A percentile compares a stretch with the other conserved stretches of the same genome.
Conservation (phyloP, 2,888 invertebrate genomes). For the Platycheirus albimanus region DNA sequence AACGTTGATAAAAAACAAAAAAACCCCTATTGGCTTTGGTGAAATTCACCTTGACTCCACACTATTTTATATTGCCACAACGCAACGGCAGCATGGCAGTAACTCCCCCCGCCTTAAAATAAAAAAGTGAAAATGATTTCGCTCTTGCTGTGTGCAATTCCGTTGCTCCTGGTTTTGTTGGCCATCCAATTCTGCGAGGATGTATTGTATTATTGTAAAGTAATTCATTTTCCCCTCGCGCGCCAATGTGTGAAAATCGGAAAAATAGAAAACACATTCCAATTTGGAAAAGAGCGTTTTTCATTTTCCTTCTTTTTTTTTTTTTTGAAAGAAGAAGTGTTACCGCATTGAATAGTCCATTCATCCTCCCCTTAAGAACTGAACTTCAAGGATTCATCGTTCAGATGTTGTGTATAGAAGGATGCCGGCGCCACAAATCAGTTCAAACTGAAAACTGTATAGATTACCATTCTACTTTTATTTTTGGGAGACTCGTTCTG, state of each 20-base stretch:
- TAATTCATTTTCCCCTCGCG: constrained; percentile 62
- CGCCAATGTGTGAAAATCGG: constrained; percentile 36
- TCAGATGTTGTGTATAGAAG: not conserved
- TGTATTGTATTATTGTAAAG: constrained; percentile 65
- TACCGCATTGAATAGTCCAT: constrained; percentile 30
- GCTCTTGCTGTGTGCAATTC: constrained; percentile 17
- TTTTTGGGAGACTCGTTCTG: not conserved
- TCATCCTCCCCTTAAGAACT: constrained; percentile 1
- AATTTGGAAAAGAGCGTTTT: constrained; percentile 66
- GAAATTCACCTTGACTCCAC: not conserved
- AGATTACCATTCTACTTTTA: constrained; percentile 37
- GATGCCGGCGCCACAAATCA: constrained; percentile 43
- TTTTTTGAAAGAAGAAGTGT: constrained; percentile 54
- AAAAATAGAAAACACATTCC: constrained; percentile 66
- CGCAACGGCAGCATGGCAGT: too few species aligned
- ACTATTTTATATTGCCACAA: not conserved
- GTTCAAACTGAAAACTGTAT: constrained; percentile 57
- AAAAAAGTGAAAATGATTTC: constrained; percentile 35
- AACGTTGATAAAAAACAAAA: too few species aligned
- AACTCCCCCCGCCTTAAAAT: constrained; percentile 22
- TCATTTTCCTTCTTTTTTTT: constrained; percentile 16
- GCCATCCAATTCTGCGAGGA: constrained; percentile 18
- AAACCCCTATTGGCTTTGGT: too few species aligned
- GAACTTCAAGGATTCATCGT: not conserved
- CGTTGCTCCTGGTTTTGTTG: not conserved